These are phyloP conservation scores for Seladonia tumulorum DNA, from an alignment of 2,888 invertebrate species.

Conservation along the genomic window DNA sequence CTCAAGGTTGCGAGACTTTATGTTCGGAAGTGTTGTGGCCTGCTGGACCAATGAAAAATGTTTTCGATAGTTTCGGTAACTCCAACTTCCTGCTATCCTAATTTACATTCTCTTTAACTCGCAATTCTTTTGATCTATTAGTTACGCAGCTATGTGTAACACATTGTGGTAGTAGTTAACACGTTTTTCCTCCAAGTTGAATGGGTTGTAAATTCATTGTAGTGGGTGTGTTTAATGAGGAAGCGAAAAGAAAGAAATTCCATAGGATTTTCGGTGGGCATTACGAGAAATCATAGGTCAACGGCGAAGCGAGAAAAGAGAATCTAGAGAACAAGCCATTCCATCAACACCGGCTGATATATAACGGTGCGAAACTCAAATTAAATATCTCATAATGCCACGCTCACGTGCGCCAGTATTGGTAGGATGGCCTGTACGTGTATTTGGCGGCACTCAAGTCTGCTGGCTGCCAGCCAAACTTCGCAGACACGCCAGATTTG, in stretches of 20 bases:
- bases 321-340: slow-evolving; percentile 70
- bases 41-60: no score
- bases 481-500: slow-evolving; percentile 73
- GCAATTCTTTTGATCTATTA: neutral
- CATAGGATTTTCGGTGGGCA: slow-evolving; percentile 48
- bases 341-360: slow-evolving; percentile 72
- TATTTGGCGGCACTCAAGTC: slow-evolving; percentile 56
- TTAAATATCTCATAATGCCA: slow-evolving; percentile 77
- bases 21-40: neutral
- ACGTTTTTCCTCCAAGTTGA: neutral
- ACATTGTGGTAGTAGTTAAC: neutral
- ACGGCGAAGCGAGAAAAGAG: slow-evolving; percentile 49
- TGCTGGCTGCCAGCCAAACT: slow-evolving; percentile 70
- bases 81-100: neutral
- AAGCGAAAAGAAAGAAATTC: slow-evolving; percentile 7
- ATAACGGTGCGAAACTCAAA: slow-evolving; percentile 74
- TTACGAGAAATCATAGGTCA: slow-evolving; percentile 64
- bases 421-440: slow-evolving; percentile 40
- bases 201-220: neutral
- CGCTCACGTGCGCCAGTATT: slow-evolving; percentile 51
- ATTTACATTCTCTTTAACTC: neutral
- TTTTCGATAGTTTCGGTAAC: no score
- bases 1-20: neutral
- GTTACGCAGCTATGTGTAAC: neutral
- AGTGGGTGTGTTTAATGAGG: neutral